Base-by-base conservation (phyloP, 2,888 invertebrate species). In the Apomyelois bistriatella region DNA sequence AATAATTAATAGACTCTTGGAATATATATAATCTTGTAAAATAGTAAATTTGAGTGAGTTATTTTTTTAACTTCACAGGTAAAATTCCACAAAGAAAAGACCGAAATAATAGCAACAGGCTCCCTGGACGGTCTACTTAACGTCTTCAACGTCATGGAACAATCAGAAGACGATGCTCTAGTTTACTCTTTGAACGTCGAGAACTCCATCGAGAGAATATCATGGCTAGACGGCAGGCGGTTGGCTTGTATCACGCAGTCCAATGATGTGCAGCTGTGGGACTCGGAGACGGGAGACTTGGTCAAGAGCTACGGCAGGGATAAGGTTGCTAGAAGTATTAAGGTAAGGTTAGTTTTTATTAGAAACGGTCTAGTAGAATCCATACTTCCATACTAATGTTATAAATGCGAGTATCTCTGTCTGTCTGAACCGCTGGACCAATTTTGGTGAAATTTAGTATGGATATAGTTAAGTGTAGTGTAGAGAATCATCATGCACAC, bases 91-190 rank as follows among this genome's bases (percentile, higher is more conserved):
- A 91, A 93, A 51, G 79, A 71, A 6, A 92, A 94, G 70, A 81
- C 91, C 1, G 93, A 95, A 74, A 78, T 91, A 6, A 69, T 98
- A 52, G 93, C 94, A 10, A 93, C 96, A 0, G 96, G 96, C 0
- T 94, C 96, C 1, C 92, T 93, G 0, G 98, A 98, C 79, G 97
- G 97, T 0, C 89, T 98, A 12, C 92, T 98, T 1, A 98, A 98
- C 81, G 73, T 96, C 1, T 98, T 94, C 79, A 95, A 98, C 77
- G 89, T 98, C 16, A 91, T 92, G 48, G 92, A 96, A 72, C 67
- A 85, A 0, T 85, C 80, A 0, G 98, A 98, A 83, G 96, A 97
- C 54, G 95, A 96, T 65, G 97, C 98, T 0, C 84, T 98, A 1
- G 82, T 85, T 10, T 93, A 93, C 65, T 94, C 95, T 0, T 86